phyloP scores from a whole-genome alignment of 2,888 invertebrate species.

The Ceramica pisi region DNA sequence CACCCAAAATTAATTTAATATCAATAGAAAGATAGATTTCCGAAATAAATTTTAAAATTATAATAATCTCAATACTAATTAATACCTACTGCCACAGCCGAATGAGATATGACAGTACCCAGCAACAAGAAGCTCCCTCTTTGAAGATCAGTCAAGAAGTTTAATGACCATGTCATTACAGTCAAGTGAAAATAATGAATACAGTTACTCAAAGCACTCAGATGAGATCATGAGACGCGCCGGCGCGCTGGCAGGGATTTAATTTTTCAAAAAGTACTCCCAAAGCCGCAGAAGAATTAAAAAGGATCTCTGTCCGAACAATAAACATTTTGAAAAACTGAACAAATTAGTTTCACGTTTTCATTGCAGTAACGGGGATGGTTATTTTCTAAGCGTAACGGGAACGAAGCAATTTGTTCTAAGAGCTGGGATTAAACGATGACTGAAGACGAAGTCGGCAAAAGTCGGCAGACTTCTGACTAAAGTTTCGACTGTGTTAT shows the following conservation, averaged over 20 bases:
- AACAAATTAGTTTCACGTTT: constrained; percentile 71
- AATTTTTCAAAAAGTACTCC: constrained; percentile 39
- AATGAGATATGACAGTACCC: neutral
- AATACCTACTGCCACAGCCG: no score
- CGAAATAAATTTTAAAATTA: no score
- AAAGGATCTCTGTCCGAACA: constrained; percentile 41
- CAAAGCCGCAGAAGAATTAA: constrained; percentile 41
- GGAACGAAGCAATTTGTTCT: constrained; percentile 66
- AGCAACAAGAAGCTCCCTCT: neutral
- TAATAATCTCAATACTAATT: neutral
- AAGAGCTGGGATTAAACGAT: constrained; percentile 68
- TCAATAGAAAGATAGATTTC: neutral
- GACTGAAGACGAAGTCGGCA: constrained; percentile 63
- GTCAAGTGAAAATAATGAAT: constrained; percentile 15
- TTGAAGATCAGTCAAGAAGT: constrained; percentile 7
- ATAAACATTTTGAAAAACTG: constrained; percentile 58
- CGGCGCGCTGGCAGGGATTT: constrained; percentile 26
- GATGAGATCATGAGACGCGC: constrained; percentile 20
- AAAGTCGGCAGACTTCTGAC: constrained; percentile 46
- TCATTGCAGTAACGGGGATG: constrained; percentile 61
- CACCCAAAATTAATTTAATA: neutral
- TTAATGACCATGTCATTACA: neutral
- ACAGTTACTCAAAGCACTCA: constrained; percentile 27
- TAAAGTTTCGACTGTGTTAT: constrained; percentile 66
- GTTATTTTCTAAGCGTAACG: constrained; percentile 63